Evolutionary conservation across 1,140 invertebrate genomes (phyloP).

Genomic region (Papilio xuthus): DNA sequence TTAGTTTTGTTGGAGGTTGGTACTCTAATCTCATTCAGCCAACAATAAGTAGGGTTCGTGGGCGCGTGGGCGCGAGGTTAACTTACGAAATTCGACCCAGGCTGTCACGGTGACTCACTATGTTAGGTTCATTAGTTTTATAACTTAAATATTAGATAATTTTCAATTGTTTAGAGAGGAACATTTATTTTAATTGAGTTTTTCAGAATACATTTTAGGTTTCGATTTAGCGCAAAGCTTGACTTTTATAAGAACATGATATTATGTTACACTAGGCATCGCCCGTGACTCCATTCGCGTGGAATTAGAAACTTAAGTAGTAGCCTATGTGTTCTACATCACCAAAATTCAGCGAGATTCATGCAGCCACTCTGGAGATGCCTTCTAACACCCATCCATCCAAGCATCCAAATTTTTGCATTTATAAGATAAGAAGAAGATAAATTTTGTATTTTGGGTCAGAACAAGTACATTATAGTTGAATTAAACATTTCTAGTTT

Average conservation of each 20-base stretch:
- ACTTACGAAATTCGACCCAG: constrained; percentile 45
- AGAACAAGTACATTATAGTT: too few species aligned
- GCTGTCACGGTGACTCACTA: constrained; percentile 40
- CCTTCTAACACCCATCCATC: too few species aligned
- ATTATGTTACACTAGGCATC: too few species aligned
- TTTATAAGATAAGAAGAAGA: too few species aligned
- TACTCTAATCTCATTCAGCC: constrained; percentile 51
- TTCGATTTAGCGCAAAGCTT: not conserved
- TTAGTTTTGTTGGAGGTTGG: constrained; percentile 47
- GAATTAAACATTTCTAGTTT: not conserved
- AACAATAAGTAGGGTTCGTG: constrained; percentile 42
- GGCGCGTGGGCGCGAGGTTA: constrained; percentile 44
- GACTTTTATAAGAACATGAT: not conserved
- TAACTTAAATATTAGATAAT: not conserved
- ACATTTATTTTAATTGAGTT: too few species aligned
- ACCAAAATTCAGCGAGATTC: too few species aligned
- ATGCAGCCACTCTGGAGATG: too few species aligned
- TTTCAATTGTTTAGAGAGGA: not conserved
- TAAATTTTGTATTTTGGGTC: not conserved
- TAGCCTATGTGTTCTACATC: too few species aligned
- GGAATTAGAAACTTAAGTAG: too few species aligned
- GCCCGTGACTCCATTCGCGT: too few species aligned
- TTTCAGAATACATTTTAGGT: not conserved
- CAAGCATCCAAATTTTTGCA: too few species aligned
- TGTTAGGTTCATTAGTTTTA: constrained; percentile 35